phyloP scores from a whole-genome alignment of 2,888 invertebrate species.

The Oscheius sp. region DNA sequence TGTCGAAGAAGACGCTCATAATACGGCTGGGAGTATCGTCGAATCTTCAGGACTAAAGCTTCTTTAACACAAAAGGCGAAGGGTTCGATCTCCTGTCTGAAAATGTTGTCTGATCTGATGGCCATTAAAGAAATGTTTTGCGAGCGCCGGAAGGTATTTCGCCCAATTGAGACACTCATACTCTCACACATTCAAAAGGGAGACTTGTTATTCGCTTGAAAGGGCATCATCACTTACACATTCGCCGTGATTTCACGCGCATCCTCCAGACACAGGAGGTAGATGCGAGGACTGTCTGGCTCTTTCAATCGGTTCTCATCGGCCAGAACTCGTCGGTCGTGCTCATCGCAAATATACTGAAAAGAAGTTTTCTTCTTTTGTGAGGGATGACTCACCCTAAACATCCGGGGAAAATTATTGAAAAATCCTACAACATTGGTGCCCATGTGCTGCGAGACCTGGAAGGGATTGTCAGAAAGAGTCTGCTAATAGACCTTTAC shows the following conservation, averaged over 20 bases:
- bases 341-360: conserved; percentile 65
- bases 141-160: conserved; percentile 20
- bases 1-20: conserved; percentile 41
- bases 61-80: conserved; percentile 42
- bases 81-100: conserved; percentile 46
- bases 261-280: conserved; percentile 52
- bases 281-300: conserved; percentile 38
- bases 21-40: conserved; percentile 31
- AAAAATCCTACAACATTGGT: conserved; percentile 41
- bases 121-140: conserved; percentile 14
- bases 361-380: no score
- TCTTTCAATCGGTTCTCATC: conserved; percentile 41
- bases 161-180: conserved; percentile 6
- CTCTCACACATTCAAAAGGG: neutral
- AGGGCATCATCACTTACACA: neutral
- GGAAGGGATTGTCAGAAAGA: neutral
- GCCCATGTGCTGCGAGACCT: conserved; percentile 18
- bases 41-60: conserved; percentile 30
- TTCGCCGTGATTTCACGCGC: conserved; percentile 35
- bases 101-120: conserved; percentile 21
- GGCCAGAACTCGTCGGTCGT: conserved; percentile 62
- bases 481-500: conserved; percentile 50
- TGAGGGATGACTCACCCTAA: conserved; percentile 51
- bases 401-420: conserved; percentile 59
- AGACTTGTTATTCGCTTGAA: neutral